Evolutionary conservation across 2,113 vertebrate species (phyloP).

Genomic region (Caracal caracal): DNA sequence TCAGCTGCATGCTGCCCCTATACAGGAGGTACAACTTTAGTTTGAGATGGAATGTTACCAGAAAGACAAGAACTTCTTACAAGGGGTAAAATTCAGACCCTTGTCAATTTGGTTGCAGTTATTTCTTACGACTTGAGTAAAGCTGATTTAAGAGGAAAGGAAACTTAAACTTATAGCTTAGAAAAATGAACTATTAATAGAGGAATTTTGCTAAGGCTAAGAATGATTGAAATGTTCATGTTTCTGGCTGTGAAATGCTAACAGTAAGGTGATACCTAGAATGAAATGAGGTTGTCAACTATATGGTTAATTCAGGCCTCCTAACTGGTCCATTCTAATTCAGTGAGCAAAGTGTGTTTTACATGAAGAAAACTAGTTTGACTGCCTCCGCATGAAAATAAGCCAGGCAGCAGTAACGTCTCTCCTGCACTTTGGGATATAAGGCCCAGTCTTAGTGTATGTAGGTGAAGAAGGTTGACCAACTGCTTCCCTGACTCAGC

Average conservation of each 20-base stretch:
- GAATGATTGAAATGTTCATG: neutral
- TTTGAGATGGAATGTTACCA: neutral
- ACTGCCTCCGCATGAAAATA: neutral
- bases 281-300: neutral
- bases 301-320: neutral
- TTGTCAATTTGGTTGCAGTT: neutral
- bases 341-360: neutral
- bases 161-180: neutral
- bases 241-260: conserved; percentile 1
- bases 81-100: neutral
- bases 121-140: conserved; percentile 21
- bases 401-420: neutral
- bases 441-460: neutral
- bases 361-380: neutral
- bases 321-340: neutral
- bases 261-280: neutral
- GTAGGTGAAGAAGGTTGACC: neutral
- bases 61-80: neutral
- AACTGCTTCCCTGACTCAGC: neutral
- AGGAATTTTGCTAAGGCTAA: neutral
- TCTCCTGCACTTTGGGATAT: neutral
- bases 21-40: neutral
- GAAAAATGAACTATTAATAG: conserved; percentile 7
- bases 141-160: conserved; percentile 21
- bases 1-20: neutral